Base-by-base conservation (phyloP, 2,797 vertebrate species). In the Odontamblyopus lacepedii region DNA sequence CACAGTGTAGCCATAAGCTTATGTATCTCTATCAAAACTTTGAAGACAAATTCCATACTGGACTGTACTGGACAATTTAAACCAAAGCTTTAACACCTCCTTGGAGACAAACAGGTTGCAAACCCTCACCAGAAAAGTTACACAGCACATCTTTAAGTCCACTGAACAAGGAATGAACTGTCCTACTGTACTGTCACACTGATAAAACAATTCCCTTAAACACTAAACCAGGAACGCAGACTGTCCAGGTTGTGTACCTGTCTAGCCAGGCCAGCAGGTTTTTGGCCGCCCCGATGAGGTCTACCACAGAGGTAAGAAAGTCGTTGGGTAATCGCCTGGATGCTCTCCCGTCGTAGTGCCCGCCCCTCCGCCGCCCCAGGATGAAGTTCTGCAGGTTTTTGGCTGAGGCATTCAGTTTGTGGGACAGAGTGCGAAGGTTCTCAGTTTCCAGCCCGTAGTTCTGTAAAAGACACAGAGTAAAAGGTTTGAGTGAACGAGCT, bases 351-450 rank as follows among this genome's bases (percentile, higher is more conserved):
- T 96, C 95, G 0, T 98, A 96, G 81, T 95, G 95, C 41, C 96
- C 95, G 0, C 94, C 94, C 89, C 96, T 93, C 89, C 97, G 95
- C 78, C 97, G 92, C 70, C 96, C 95, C 7, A 95, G 94, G 85
- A 98, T 97, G 73, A 97, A 97, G 88, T 96, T 97, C 90, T 97
- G 96, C 23, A 97, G 95, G 85, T 97, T 97, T 92, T 97, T 97
- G 26, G 96, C 95, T 0, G 96, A 96, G 55, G 95, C 94, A 0
- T 96, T 96, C 76, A 97, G 92, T 79, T 96, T 97, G 89, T 97
- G 96, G 64, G 96, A 97, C 71, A 97, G 91, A 18, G 96, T 96
- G 73, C 96, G 89, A 72, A 97, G 93, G 88, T 97, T 97, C 88
- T 97, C 96, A 0, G 96, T 97, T 92, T 97, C 96, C 60, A 97